phyloP scores from a whole-genome alignment of 1,140 invertebrate species.

The Leptoteleia sp. region DNA sequence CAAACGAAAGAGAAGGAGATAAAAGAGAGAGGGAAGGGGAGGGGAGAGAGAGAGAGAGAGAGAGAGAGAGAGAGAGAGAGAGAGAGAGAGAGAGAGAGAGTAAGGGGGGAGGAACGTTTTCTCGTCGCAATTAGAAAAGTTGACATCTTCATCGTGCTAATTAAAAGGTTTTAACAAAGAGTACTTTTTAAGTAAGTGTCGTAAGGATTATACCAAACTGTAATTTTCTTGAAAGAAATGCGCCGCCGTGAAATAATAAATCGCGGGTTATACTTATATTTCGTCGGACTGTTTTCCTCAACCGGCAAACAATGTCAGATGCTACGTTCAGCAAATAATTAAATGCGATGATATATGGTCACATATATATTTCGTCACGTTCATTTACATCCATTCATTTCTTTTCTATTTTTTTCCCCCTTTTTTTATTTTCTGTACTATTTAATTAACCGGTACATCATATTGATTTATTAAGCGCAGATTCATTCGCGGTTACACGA shows the following conservation, averaged over 20 bases:
- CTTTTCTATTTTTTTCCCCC: no score
- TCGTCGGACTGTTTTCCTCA: constrained; percentile 18
- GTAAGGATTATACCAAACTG: constrained; percentile 58
- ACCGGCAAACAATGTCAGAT: constrained; percentile 26
- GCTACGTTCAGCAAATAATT: constrained; percentile 46
- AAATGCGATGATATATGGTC: constrained; percentile 21
- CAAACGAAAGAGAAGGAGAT: no score
- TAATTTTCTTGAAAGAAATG: constrained; percentile 63
- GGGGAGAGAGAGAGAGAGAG: no score
- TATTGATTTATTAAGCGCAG: no score
- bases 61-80: constrained; percentile 5
- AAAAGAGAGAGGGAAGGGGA: no score
- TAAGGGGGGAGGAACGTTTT: constrained; percentile 9
- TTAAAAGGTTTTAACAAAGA: constrained; percentile 65
- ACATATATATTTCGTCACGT: constrained; percentile 11
- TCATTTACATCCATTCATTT: constrained; percentile 7
- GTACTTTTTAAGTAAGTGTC: constrained; percentile 63
- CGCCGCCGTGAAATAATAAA: constrained; percentile 49
- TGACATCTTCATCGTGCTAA: constrained; percentile 63
- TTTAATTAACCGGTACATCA: no score
- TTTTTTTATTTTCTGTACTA: no score
- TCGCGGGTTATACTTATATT: constrained; percentile 18
- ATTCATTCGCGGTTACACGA: no score
- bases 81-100: constrained; percentile 3
- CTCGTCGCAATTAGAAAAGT: constrained; percentile 59